Conservation (phyloP, 2,113 vertebrate genomes). For the Carettochelys insculpta region DNA sequence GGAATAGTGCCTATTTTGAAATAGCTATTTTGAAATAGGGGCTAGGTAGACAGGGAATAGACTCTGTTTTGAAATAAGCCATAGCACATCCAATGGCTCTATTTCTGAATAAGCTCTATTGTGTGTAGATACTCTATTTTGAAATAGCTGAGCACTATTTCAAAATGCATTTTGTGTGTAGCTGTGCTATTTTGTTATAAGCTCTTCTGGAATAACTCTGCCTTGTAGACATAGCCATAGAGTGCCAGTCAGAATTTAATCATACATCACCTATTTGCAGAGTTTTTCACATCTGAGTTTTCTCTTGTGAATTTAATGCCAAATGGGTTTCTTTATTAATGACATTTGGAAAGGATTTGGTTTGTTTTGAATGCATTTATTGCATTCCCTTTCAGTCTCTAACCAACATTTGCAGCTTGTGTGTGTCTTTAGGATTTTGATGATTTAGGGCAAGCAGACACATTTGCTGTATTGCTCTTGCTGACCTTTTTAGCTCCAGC, state of each 20-base stretch:
- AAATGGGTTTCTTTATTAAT: not conserved
- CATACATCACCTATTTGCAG: not conserved
- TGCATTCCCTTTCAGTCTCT: not conserved
- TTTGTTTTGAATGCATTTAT: not conserved
- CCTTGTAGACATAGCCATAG: too few relatives aligned
- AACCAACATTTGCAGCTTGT: not conserved
- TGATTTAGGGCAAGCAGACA: not conserved
- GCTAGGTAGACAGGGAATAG: too few relatives aligned
- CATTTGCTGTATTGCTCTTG: slow-evolving; percentile 22
- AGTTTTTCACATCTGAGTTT: not conserved
- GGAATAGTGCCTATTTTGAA: too few relatives aligned
- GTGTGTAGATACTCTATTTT: too few relatives aligned
- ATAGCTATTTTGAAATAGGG: too few relatives aligned
- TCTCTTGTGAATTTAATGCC: not conserved
- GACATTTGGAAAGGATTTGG: not conserved
- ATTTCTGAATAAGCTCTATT: too few relatives aligned
- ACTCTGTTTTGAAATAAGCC: too few relatives aligned
- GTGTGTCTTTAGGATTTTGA: slow-evolving; percentile 29
- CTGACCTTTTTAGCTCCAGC: slow-evolving; percentile 37
- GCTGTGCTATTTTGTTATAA: too few relatives aligned
- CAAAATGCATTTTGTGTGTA: too few relatives aligned
- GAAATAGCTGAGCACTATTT: too few relatives aligned
- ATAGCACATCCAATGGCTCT: too few relatives aligned
- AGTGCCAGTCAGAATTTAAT: not conserved
- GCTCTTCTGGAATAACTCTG: too few relatives aligned